Conservation (phyloP, 2,797 vertebrate species). For the Galagoides demidoff region DNA sequence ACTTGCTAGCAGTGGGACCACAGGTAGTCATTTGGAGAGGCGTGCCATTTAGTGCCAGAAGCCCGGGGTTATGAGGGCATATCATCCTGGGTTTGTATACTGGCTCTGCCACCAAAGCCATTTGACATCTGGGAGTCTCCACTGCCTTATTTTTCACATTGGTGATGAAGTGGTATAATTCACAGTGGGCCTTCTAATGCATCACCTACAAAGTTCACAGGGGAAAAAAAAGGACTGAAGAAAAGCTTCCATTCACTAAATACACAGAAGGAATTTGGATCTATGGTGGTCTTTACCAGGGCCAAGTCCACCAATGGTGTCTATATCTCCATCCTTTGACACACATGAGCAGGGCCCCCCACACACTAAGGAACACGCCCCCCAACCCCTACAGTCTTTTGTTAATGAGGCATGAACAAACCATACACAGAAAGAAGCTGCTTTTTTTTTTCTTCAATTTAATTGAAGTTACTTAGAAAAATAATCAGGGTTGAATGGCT, state of each 20-base stretch:
- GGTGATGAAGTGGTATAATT: not conserved
- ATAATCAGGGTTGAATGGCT: conserved; percentile 91
- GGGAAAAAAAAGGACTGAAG: not conserved
- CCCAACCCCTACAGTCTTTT: not conserved
- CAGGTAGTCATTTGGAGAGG: not conserved
- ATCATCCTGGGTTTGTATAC: fast-evolving
- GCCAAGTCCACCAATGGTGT: fast-evolving
- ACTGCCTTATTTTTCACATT: not conserved
- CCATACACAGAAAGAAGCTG: conserved; percentile 76
- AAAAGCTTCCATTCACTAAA: not conserved
- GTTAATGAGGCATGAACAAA: conserved; percentile 79
- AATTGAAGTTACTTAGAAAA: conserved; percentile 92
- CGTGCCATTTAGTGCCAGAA: fast-evolving
- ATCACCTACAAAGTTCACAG: not conserved
- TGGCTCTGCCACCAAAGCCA: not conserved
- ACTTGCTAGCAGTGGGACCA: not conserved
- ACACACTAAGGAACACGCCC: not conserved
- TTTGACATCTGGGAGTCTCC: not conserved
- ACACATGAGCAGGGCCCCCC: not conserved
- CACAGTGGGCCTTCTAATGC: not conserved
- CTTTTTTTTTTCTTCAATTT: conserved; percentile 87
- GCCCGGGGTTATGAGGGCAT: not conserved
- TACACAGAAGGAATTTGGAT: not conserved
- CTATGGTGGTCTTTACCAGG: not conserved
- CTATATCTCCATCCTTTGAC: not conserved